A percentile compares a stretch with the other conserved stretches of the same genome.
phyloP scores from a whole-genome alignment of 2,113 vertebrate genomes.

The Clarias magur region DNA sequence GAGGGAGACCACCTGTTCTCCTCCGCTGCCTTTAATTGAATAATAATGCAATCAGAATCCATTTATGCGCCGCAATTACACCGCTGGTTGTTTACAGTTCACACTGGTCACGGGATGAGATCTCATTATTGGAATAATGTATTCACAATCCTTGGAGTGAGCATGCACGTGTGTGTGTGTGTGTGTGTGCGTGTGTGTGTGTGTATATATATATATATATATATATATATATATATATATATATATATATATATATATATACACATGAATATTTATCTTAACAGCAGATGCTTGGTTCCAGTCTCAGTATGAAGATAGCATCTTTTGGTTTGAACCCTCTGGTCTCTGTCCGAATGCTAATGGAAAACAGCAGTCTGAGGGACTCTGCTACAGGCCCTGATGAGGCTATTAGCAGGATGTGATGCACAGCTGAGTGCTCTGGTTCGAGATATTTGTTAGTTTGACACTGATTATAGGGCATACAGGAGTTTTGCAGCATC shows the following conservation, averaged over 20 bases:
- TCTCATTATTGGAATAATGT: conserved; percentile 66
- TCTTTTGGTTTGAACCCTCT: conserved; percentile 58
- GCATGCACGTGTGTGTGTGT: conserved; percentile 5
- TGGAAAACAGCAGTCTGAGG: conserved; percentile 52
- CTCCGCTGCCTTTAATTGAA: conserved; percentile 72
- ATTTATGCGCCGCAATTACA: conserved; percentile 68
- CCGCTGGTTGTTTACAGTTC: conserved; percentile 70
- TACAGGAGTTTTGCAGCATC: conserved; percentile 46
- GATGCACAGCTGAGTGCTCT: conserved; percentile 53
- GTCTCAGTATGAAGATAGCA: not conserved
- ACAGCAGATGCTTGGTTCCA: not conserved
- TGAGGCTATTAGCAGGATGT: conserved; percentile 62
- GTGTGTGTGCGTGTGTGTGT: conserved; percentile 30
- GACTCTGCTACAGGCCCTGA: conserved; percentile 50
- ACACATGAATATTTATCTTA: not conserved
- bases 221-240: no score
- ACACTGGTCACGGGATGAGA: conserved; percentile 65
- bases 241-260: no score
- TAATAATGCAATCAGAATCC: conserved; percentile 73
- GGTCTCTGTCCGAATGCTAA: conserved; percentile 66
- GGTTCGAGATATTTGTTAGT: conserved; percentile 61
- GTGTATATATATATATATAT: no score
- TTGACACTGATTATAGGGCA: conserved; percentile 60
- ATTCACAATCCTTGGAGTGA: conserved; percentile 42
- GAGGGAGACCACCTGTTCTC: conserved; percentile 69